phyloP scores from a whole-genome alignment of 2,888 invertebrate species.

The Pollenia amentaria region DNA sequence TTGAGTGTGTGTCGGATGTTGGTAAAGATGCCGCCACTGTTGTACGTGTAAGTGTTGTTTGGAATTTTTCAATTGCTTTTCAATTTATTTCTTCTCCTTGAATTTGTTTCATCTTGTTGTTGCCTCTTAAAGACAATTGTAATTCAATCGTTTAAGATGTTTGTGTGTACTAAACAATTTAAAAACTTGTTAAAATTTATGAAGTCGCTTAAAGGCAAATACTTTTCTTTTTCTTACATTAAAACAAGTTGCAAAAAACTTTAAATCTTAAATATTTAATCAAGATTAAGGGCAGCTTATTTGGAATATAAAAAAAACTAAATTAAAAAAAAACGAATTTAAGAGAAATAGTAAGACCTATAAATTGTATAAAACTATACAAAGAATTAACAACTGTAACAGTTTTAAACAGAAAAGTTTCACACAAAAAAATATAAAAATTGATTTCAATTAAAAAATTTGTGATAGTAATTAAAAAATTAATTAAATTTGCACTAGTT shows the following conservation, averaged over 20 bases:
- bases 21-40: slow-evolving; percentile 30
- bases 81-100: slow-evolving; percentile 38
- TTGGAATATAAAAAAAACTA: not conserved
- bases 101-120: not conserved
- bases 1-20: not conserved
- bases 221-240: not conserved
- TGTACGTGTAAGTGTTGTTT: slow-evolving; percentile 27
- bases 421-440: too few relatives aligned
- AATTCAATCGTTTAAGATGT: slow-evolving; percentile 39
- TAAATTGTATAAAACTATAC: too few relatives aligned
- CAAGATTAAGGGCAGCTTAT: not conserved
- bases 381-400: too few relatives aligned
- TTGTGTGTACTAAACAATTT: slow-evolving; percentile 23
- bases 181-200: slow-evolving; percentile 31
- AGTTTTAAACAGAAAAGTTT: too few relatives aligned
- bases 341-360: too few relatives aligned
- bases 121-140: slow-evolving; percentile 35
- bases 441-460: too few relatives aligned
- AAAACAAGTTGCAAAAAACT: not conserved
- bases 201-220: slow-evolving; percentile 10
- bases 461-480: too few relatives aligned
- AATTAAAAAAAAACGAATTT: too few relatives aligned
- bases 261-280: not conserved
- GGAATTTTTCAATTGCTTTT: slow-evolving; percentile 53
- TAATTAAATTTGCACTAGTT: too few relatives aligned